These are phyloP conservation scores for Seriola rivoliana DNA, from an alignment of 2,113 vertebrate genomes.

Conservation along the genomic window DNA sequence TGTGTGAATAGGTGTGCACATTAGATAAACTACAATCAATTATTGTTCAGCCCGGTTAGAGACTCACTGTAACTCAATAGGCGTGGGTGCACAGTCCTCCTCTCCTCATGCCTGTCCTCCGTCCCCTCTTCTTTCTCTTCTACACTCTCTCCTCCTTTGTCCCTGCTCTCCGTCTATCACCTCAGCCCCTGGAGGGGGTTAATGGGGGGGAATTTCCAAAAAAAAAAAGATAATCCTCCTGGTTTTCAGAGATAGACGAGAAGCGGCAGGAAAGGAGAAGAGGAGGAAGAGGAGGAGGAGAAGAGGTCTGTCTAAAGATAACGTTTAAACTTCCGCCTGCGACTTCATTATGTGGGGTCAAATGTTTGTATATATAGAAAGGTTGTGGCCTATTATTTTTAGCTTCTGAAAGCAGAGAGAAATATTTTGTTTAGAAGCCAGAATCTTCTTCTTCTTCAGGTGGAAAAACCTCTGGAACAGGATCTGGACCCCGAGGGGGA, in stretches of 20 bases:
- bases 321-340: constrained; percentile 15
- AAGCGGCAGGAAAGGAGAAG: constrained; percentile 12
- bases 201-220: constrained; percentile 60
- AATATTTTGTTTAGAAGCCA: neutral
- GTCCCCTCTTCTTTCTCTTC: constrained; percentile 12
- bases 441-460: no score
- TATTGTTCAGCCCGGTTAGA: constrained; percentile 19
- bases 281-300: constrained; percentile 28
- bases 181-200: constrained; percentile 38
- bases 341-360: constrained; percentile 27
- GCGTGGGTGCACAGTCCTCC: constrained; percentile 28
- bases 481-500: neutral
- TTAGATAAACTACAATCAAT: constrained; percentile 35
- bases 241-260: constrained; percentile 43
- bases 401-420: neutral
- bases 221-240: constrained; percentile 56
- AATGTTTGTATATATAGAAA: neutral
- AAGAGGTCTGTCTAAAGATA: constrained; percentile 40
- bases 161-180: constrained; percentile 50
- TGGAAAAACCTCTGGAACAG: neutral
- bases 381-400: neutral
- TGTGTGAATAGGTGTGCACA: constrained; percentile 21
- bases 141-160: constrained; percentile 44
- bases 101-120: neutral
- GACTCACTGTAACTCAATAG: constrained; percentile 57